phyloP scores from a whole-genome alignment of 2,888 invertebrate genomes.

The Apodemia mormo region DNA sequence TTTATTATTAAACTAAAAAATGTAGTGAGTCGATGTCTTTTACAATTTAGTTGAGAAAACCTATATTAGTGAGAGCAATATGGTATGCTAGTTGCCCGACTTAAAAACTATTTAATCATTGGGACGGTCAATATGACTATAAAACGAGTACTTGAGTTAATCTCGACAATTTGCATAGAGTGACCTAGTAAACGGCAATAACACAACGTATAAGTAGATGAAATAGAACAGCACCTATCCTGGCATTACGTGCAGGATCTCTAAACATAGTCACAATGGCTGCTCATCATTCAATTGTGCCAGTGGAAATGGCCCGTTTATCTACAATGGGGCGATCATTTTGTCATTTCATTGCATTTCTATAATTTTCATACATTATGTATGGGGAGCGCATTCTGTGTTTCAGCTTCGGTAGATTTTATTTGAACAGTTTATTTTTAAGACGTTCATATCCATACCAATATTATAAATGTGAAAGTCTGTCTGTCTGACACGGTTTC shows the following conservation, averaged over 20 bases:
- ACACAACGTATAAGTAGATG: conserved; percentile 65
- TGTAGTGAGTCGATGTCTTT: no score
- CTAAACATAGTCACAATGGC: conserved; percentile 80
- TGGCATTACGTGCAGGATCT: conserved; percentile 74
- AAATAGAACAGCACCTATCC: conserved; percentile 65
- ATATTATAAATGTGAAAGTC: no score
- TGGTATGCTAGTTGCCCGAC: no score
- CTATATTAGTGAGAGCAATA: no score
- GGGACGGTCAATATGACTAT: neutral
- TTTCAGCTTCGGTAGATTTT: conserved; percentile 17
- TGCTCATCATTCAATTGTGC: conserved; percentile 78
- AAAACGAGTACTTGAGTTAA: conserved; percentile 1
- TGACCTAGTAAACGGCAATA: conserved; percentile 69
- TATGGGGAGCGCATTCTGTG: conserved; percentile 42
- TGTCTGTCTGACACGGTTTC: no score
- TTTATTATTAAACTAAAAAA: no score
- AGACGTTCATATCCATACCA: no score
- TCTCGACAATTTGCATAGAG: conserved; percentile 42
- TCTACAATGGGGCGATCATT: conserved; percentile 62
- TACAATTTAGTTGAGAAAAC: no score
- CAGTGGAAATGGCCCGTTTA: conserved; percentile 72
- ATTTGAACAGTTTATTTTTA: neutral
- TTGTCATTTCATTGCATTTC: conserved; percentile 71
- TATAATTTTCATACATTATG: conserved; percentile 75
- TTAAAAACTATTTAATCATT: neutral